Percentiles rank a stretch among this genome's conserved stretches.
Conservation (phyloP, 2,797 vertebrate genomes). For the Silurus lanzhouensis region DNA sequence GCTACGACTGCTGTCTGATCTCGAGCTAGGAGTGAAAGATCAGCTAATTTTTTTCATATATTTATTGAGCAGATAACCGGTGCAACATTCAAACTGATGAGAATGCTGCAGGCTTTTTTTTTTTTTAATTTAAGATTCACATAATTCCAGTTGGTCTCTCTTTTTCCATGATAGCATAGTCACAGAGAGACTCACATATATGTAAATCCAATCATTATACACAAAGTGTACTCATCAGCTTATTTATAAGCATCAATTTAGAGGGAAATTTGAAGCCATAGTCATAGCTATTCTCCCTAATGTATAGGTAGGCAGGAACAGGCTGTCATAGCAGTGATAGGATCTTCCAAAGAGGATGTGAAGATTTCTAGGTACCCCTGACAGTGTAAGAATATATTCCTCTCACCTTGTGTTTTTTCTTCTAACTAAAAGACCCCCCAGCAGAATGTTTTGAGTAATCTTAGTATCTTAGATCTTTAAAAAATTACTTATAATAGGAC, state of each 20-base stretch:
- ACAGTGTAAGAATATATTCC: slow-evolving; percentile 20
- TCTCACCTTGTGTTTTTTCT: background rate
- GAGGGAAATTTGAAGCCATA: slow-evolving; percentile 30
- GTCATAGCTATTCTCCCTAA: slow-evolving; percentile 18
- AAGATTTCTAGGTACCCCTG: slow-evolving; percentile 6
- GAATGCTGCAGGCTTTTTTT: background rate
- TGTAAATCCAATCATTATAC: background rate
- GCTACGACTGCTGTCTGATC: slow-evolving; percentile 34
- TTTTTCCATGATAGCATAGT: background rate
- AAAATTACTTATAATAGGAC: slow-evolving; percentile 49
- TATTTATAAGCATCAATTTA: slow-evolving; percentile 15
- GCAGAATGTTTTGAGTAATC: slow-evolving; percentile 32
- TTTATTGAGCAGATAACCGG: slow-evolving; percentile 20
- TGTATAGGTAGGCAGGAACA: slow-evolving; percentile 9
- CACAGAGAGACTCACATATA: background rate
- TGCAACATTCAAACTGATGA: slow-evolving; percentile 2
- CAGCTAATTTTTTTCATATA: slow-evolving; percentile 35
- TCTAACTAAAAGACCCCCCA: slow-evolving; percentile 9
- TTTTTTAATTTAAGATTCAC: background rate
- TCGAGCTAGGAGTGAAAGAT: slow-evolving; percentile 33
- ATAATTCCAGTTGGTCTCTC: background rate
- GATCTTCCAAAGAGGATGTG: slow-evolving; percentile 24
- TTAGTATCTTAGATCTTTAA: slow-evolving; percentile 30
- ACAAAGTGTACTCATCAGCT: slow-evolving; percentile 13
- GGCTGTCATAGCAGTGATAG: slow-evolving; percentile 35